Conservation (phyloP, 2,888 invertebrate genomes). For the Tenthredo amoena region DNA sequence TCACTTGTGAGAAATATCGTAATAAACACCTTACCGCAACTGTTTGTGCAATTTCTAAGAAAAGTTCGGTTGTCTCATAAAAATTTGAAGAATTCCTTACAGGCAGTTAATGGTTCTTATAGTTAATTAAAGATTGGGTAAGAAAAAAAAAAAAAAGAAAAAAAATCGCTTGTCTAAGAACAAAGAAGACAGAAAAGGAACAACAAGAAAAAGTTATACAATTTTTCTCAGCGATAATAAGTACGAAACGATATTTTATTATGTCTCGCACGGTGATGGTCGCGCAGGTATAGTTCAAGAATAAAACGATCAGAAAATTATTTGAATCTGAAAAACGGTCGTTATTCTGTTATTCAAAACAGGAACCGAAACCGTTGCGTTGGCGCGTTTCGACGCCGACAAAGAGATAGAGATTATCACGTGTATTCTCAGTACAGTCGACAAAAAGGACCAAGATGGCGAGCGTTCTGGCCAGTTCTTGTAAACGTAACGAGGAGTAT, state of each 20-base stretch:
- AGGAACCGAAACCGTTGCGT: conserved; percentile 21
- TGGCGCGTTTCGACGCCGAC: conserved; percentile 26
- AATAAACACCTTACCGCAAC: neutral
- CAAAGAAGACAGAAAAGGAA: neutral
- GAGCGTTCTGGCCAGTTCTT: conserved; percentile 41
- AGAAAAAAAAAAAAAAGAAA: neutral
- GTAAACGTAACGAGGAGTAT: conserved; percentile 49
- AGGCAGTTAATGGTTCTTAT: neutral
- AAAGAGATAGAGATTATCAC: conserved; percentile 52
- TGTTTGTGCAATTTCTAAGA: neutral
- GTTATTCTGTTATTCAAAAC: conserved; percentile 48
- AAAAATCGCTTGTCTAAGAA: too few species aligned
- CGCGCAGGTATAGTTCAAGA: neutral
- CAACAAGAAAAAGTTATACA: neutral
- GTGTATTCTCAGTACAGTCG: conserved; percentile 43
- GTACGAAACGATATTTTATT: neutral
- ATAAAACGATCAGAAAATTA: neutral
- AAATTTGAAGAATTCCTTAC: neutral
- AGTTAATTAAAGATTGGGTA: neutral
- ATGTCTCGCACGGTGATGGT: neutral
- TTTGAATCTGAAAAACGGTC: neutral
- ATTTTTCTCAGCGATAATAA: neutral
- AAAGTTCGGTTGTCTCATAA: neutral
- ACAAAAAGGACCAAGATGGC: conserved; percentile 49
- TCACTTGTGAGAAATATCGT: neutral